A percentile compares a stretch with the other conserved stretches of the same genome.
Evolutionary conservation across 1,140 invertebrate genomes (phyloP).

Genomic region (Penaeus japonicus): DNA sequence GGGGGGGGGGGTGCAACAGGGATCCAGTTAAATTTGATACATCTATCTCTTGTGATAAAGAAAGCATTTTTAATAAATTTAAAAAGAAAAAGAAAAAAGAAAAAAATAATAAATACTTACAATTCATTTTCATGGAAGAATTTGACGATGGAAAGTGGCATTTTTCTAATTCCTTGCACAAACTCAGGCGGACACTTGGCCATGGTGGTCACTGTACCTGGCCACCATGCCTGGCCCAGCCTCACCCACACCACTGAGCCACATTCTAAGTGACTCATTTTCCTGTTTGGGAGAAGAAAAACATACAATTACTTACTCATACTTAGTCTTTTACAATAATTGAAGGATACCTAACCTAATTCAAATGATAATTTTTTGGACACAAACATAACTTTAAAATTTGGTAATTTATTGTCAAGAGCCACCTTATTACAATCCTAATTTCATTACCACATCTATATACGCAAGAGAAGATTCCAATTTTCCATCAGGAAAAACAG

Average conservation of each 20-base stretch:
- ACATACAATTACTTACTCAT: too few species aligned
- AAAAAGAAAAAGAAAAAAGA: neutral
- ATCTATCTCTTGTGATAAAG: neutral
- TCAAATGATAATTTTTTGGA: too few species aligned
- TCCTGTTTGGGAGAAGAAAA: slow-evolving; percentile 14
- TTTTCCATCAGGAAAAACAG: too few species aligned
- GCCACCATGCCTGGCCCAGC: slow-evolving; percentile 58
- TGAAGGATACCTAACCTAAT: too few species aligned
- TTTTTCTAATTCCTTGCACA: slow-evolving; percentile 46
- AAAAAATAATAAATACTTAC: slow-evolving; percentile 42
- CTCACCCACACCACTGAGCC: slow-evolving; percentile 57
- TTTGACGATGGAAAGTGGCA: slow-evolving; percentile 53
- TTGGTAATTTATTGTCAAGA: too few species aligned
- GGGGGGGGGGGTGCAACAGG: neutral
- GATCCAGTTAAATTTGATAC: too few species aligned
- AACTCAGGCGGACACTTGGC: slow-evolving; percentile 54
- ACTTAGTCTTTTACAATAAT: too few species aligned
- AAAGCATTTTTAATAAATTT: neutral
- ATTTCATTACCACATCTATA: too few species aligned
- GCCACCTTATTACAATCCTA: too few species aligned
- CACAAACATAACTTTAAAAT: too few species aligned
- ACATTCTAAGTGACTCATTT: slow-evolving; percentile 44
- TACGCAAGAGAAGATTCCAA: too few species aligned
- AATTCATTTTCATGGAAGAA: slow-evolving; percentile 58
- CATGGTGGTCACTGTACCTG: slow-evolving; percentile 47